Conservation (phyloP, 2,113 vertebrate species). For the Crypturellus undulatus region DNA sequence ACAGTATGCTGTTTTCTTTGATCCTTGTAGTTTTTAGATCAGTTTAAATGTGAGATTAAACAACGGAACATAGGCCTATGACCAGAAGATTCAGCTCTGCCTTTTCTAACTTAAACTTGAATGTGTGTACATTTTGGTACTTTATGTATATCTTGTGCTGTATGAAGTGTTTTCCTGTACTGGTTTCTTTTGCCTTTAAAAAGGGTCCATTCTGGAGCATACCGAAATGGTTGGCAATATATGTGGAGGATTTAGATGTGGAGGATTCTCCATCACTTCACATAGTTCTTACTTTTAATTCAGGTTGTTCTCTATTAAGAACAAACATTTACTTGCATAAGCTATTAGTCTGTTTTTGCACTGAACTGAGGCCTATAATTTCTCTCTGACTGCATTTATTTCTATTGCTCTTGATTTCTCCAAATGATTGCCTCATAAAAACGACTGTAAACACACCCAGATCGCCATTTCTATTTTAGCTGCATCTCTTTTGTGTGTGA, state of each 20-base stretch:
- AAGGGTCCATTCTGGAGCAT: background rate
- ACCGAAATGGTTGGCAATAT: background rate
- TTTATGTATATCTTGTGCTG: slow-evolving; percentile 62
- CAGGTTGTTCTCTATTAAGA: slow-evolving; percentile 62
- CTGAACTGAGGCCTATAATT: slow-evolving; percentile 68
- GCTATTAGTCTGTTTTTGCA: slow-evolving; percentile 69
- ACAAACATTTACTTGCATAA: slow-evolving; percentile 62
- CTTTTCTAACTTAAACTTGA: slow-evolving; percentile 46
- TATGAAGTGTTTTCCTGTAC: slow-evolving; percentile 50
- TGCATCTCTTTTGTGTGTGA: slow-evolving; percentile 48
- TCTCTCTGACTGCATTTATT: slow-evolving; percentile 59
- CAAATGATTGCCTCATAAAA: slow-evolving; percentile 41
- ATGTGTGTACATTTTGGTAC: slow-evolving; percentile 46
- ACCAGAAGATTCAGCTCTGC: background rate
- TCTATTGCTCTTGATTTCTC: slow-evolving; percentile 38
- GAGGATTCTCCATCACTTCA: slow-evolving; percentile 50
- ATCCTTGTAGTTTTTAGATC: slow-evolving; percentile 52
- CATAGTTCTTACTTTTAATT: slow-evolving; percentile 66
- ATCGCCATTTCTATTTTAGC: slow-evolving; percentile 45
- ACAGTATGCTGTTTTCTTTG: slow-evolving; percentile 37
- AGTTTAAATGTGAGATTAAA: slow-evolving; percentile 60
- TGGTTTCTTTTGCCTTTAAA: slow-evolving; percentile 49
- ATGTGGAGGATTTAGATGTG: background rate
- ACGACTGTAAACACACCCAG: slow-evolving; percentile 41
- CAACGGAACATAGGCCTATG: slow-evolving; percentile 45